Percentiles rank a stretch among this genome's conserved stretches.
phyloP scores from a whole-genome alignment of 2,113 vertebrate species.

The Narcine bancroftii region DNA sequence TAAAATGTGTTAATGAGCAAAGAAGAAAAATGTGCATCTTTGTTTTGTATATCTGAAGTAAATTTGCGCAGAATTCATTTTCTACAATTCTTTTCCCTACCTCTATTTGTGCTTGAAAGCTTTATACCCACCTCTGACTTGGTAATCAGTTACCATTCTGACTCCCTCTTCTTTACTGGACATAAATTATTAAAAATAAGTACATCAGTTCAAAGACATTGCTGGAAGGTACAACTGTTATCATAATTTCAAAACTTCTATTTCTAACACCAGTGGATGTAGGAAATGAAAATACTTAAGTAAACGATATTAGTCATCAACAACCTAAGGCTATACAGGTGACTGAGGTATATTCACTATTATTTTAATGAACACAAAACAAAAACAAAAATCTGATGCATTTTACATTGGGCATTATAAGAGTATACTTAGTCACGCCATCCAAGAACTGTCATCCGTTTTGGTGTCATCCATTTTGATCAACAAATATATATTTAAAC shows the following conservation, averaged over 20 bases:
- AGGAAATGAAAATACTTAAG: background rate
- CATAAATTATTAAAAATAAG: no score
- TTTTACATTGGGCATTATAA: background rate
- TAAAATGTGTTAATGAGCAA: background rate
- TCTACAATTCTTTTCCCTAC: background rate
- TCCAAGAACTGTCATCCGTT: background rate
- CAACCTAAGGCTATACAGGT: background rate
- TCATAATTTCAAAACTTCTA: background rate
- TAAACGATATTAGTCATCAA: background rate
- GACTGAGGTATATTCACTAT: background rate
- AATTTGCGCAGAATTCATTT: background rate
- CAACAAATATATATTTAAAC: slow-evolving; percentile 6
- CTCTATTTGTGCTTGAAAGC: background rate
- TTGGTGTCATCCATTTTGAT: no score
- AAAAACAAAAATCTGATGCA: background rate
- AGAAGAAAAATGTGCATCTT: background rate
- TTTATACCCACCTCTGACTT: background rate
- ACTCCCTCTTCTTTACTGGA: background rate
- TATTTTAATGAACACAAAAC: background rate
- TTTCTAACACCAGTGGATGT: background rate
- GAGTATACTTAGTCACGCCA: background rate
- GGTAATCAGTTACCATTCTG: background rate
- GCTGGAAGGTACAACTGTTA: background rate
- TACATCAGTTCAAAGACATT: no score
- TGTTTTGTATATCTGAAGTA: background rate